Conservation (phyloP, 2,797 vertebrate genomes). For the Chrosomus eos region DNA sequence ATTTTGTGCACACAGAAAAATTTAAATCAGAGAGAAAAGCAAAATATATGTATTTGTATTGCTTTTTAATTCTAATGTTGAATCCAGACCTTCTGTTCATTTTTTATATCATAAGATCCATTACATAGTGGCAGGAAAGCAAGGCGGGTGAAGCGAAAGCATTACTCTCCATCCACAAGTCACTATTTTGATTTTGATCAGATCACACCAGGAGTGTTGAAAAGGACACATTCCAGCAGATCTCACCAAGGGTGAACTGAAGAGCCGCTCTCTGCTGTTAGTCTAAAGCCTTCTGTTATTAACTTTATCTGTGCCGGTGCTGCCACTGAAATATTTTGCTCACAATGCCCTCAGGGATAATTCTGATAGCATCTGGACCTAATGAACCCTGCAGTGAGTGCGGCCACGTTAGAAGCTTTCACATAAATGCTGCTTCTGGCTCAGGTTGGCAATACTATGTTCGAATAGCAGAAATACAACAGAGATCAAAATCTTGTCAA, state of each 20-base stretch:
- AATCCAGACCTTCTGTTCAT: constrained; percentile 55
- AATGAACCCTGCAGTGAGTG: constrained; percentile 63
- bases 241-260: constrained; percentile 70
- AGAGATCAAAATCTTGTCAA: constrained; percentile 25
- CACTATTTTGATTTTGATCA: constrained; percentile 72
- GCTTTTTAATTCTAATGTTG: constrained; percentile 11
- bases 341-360: constrained; percentile 59
- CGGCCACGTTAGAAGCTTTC: constrained; percentile 46
- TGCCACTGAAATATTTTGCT: constrained; percentile 79
- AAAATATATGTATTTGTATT: background rate
- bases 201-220: constrained; percentile 72
- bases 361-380: constrained; percentile 70
- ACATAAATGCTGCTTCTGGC: constrained; percentile 38
- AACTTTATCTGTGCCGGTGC: constrained; percentile 73
- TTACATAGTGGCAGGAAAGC: constrained; percentile 23
- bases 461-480: constrained; percentile 48
- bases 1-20: constrained; percentile 5
- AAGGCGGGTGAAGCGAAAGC: constrained; percentile 4
- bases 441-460: constrained; percentile 34
- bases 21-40: background rate
- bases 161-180: constrained; percentile 49
- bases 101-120: constrained; percentile 45
- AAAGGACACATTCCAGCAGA: constrained; percentile 77
- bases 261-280: constrained; percentile 66
- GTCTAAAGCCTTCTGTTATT: constrained; percentile 69